Evolutionary conservation across 2,113 vertebrate genomes (phyloP).

Genomic region (Peromyscus californicus): DNA sequence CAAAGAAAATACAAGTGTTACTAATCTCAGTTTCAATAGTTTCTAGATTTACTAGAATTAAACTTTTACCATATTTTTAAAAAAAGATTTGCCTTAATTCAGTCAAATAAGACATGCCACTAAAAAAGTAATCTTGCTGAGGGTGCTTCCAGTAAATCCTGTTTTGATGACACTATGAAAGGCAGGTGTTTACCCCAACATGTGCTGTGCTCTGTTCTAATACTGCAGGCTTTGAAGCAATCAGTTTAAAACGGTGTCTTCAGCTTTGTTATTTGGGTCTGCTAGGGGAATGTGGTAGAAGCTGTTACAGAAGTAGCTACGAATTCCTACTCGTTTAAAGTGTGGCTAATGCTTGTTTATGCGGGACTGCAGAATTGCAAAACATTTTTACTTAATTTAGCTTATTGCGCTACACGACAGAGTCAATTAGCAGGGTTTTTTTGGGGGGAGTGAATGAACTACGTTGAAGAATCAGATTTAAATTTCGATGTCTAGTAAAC

Average conservation of each 20-base stretch:
- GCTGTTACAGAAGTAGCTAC: background rate
- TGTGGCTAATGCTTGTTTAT: background rate
- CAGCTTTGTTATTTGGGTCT: conserved; percentile 33
- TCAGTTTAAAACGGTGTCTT: conserved; percentile 3
- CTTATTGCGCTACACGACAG: background rate
- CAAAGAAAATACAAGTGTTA: conserved; percentile 32
- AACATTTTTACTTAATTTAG: background rate
- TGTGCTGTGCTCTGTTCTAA: conserved; percentile 49
- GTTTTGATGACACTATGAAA: background rate
- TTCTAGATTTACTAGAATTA: conserved; percentile 73
- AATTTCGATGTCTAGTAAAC: conserved; percentile 30
- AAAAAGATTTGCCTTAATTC: conserved; percentile 16
- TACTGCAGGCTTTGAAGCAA: conserved; percentile 21
- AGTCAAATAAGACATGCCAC: background rate
- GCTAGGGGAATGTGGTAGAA: conserved; percentile 8
- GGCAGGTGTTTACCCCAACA: conserved; percentile 5
- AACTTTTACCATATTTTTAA: background rate
- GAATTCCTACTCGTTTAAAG: background rate
- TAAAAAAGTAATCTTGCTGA: conserved; percentile 60
- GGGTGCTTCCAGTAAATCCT: conserved; percentile 46
- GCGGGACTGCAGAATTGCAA: background rate
- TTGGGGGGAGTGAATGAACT: background rate
- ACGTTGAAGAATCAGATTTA: background rate
- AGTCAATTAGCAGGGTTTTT: background rate
- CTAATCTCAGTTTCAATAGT: background rate